Evolutionary conservation across 1,140 invertebrate species (phyloP).

Genomic region (Arctopsyche grandis): DNA sequence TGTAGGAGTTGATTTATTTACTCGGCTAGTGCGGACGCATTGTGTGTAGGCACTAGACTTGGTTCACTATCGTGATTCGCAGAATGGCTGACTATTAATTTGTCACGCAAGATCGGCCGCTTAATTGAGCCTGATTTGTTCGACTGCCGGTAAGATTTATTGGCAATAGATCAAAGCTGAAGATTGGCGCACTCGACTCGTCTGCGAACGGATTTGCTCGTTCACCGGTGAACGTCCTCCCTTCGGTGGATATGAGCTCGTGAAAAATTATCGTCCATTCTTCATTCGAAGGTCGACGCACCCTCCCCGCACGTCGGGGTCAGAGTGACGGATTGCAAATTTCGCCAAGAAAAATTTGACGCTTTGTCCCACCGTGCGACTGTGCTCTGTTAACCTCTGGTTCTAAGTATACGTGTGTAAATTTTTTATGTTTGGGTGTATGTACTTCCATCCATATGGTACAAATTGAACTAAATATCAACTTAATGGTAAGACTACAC

Average conservation of each 20-base stretch:
- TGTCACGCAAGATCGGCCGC: too few relatives aligned
- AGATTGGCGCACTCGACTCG: not conserved
- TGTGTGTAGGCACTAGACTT: too few relatives aligned
- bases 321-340: constrained; percentile 21
- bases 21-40: too few relatives aligned
- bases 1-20: too few relatives aligned
- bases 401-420: too few relatives aligned
- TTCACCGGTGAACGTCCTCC: not conserved
- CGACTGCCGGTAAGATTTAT: not conserved
- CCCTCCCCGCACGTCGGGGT: not conserved
- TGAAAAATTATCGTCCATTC: constrained; percentile 25
- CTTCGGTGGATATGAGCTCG: not conserved
- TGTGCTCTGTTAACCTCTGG: too few relatives aligned
- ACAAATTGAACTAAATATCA: too few relatives aligned
- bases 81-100: too few relatives aligned
- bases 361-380: not conserved
- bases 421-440: too few relatives aligned
- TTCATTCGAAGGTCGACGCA: not conserved
- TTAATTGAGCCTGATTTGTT: not conserved
- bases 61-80: too few relatives aligned
- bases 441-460: too few relatives aligned
- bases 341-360: not conserved
- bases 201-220: not conserved
- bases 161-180: not conserved
- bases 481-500: too few relatives aligned